Evolutionary conservation across 1,140 invertebrate genomes (phyloP).

Genomic region (Phymorhynchus buccinoides): DNA sequence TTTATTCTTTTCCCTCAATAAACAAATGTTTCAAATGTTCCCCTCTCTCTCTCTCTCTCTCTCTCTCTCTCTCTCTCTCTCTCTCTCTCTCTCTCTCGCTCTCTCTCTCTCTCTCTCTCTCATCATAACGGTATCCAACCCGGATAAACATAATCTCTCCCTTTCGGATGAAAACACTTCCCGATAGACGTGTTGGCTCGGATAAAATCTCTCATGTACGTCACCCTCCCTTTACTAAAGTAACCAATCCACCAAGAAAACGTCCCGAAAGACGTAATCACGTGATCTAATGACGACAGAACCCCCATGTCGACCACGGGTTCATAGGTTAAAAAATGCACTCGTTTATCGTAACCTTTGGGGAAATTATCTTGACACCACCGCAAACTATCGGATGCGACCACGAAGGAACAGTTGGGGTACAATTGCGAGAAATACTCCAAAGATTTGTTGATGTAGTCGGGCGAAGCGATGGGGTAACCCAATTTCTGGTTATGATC

Average conservation of each 20-base stretch:
- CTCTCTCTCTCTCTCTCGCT: too few species aligned
- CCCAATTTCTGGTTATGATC: constrained; percentile 30
- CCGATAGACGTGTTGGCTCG: constrained; percentile 25
- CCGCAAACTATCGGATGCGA: constrained; percentile 51
- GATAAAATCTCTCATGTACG: constrained; percentile 54
- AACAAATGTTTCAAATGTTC: too few species aligned
- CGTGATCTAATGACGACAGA: constrained; percentile 53
- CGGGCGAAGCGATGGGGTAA: constrained; percentile 41
- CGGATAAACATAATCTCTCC: constrained; percentile 35
- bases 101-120: too few species aligned
- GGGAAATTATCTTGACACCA: constrained; percentile 48
- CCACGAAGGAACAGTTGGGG: constrained; percentile 48
- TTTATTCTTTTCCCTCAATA: too few species aligned
- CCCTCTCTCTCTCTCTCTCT: too few species aligned
- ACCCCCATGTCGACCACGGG: constrained; percentile 60
- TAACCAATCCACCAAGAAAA: constrained; percentile 63
- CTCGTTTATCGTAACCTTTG: constrained; percentile 4
- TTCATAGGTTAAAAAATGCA: constrained; percentile 8
- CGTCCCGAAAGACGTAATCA: constrained; percentile 54
- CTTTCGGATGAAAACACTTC: not conserved
- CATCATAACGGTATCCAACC: constrained; percentile 38
- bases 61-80: too few species aligned
- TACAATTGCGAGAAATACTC: constrained; percentile 44
- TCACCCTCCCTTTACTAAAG: constrained; percentile 51
- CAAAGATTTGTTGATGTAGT: constrained; percentile 52